These are phyloP conservation scores for Trichonephila clavipes DNA, from an alignment of 1,140 invertebrate species.

Conservation along the genomic window DNA sequence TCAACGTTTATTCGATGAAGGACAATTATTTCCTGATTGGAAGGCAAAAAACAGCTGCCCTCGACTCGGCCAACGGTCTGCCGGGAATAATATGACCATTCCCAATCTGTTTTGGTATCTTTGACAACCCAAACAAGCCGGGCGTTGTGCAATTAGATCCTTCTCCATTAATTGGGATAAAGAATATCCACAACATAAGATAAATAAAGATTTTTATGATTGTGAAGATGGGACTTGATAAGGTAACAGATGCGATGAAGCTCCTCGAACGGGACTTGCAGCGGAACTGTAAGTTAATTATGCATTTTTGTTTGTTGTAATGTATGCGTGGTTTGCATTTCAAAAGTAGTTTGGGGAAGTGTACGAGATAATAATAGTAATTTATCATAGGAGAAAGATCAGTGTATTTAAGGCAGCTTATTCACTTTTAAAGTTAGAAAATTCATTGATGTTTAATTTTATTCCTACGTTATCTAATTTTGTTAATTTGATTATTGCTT, in stretches of 20 bases:
- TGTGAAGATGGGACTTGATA: not conserved
- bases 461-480: no score
- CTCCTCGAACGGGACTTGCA: not conserved
- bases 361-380: no score
- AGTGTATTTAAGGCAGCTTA: no score
- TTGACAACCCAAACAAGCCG: constrained; percentile 13
- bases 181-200: not conserved
- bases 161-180: constrained; percentile 22
- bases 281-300: not conserved
- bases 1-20: constrained; percentile 9
- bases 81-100: constrained; percentile 26
- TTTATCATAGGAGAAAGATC: no score
- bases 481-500: no score
- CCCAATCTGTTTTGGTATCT: constrained; percentile 19
- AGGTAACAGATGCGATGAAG: not conserved
- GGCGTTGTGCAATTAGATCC: constrained; percentile 15
- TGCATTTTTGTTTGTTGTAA: not conserved
- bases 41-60: constrained; percentile 4
- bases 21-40: constrained; percentile 25
- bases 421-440: no score
- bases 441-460: no score
- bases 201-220: not conserved
- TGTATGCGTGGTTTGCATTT: not conserved
- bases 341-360: no score
- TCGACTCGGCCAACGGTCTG: constrained; percentile 12